Evolutionary conservation across 2,888 invertebrate species (phyloP).

Genomic region (Theodoxus fluviatilis): DNA sequence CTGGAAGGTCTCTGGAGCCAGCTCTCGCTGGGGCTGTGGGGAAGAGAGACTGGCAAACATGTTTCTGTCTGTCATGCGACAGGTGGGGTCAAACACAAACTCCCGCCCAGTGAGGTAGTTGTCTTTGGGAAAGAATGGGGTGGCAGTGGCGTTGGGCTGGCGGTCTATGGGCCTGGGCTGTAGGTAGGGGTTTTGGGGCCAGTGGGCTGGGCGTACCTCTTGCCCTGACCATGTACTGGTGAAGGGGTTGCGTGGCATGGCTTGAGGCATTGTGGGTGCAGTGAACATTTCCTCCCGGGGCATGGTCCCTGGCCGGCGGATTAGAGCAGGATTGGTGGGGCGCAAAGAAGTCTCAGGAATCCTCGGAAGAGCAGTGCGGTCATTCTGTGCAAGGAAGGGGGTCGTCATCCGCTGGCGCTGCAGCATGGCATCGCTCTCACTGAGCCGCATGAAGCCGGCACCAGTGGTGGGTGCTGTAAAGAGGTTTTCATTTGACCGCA

Average conservation of each 20-base stretch:
- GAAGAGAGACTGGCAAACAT: constrained; percentile 51
- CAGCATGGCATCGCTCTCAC: constrained; percentile 53
- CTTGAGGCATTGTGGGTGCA: constrained; percentile 46
- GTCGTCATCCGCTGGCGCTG: constrained; percentile 52
- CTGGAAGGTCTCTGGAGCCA: constrained; percentile 43
- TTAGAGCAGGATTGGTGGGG: constrained; percentile 40
- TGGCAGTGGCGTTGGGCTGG: constrained; percentile 46
- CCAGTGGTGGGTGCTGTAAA: constrained; percentile 36
- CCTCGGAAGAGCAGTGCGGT: constrained; percentile 40
- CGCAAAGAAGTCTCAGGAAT: constrained; percentile 49
- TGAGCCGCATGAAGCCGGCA: constrained; percentile 47
- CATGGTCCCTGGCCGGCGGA: constrained; percentile 45
- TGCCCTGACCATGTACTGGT: constrained; percentile 54
- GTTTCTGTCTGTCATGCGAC: constrained; percentile 49
- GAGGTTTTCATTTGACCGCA: constrained; percentile 35
- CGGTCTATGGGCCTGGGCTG: constrained; percentile 45
- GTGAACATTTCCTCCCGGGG: constrained; percentile 52
- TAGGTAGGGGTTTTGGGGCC: constrained; percentile 52
- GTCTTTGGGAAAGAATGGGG: constrained; percentile 52
- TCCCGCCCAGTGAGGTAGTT: constrained; percentile 53
- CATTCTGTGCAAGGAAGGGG: constrained; percentile 40
- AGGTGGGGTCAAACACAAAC: constrained; percentile 56
- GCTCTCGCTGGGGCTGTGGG: constrained; percentile 48
- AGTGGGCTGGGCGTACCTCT: constrained; percentile 53
- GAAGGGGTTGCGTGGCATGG: constrained; percentile 55